A percentile compares a stretch with the other conserved stretches of the same genome.
These are phyloP conservation scores for Calvadosia cruxmelitensis DNA, from an alignment of 30 jellyfish, hydroid and myxozoan species.

Conservation along the genomic window DNA sequence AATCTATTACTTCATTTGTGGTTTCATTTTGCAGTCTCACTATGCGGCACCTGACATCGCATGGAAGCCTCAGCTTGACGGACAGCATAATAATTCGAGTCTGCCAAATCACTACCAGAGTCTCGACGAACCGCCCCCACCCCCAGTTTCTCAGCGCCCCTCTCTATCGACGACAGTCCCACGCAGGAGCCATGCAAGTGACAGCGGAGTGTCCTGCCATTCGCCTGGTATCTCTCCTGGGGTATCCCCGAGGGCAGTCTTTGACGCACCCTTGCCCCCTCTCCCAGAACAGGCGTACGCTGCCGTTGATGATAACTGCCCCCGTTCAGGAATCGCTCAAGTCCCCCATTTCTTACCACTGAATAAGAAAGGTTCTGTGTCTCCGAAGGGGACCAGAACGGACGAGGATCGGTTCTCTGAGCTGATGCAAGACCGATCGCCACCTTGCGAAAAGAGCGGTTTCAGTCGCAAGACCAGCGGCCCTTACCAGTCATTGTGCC, in stretches of 20 bases:
- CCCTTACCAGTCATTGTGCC: background rate
- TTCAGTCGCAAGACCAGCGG: background rate
- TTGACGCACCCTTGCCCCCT: background rate
- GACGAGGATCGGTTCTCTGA: too few species aligned
- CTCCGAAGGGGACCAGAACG: background rate
- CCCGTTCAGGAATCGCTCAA: background rate
- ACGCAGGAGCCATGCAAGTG: background rate
- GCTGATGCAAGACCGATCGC: too few species aligned
- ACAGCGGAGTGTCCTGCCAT: background rate
- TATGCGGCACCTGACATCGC: background rate
- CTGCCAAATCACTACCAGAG: background rate
- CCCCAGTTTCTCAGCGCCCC: background rate
- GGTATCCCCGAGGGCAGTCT: background rate
- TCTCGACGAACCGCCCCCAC: background rate
- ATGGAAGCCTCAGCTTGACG: background rate
- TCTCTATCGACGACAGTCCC: background rate
- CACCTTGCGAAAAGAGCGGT: background rate
- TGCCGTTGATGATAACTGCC: background rate
- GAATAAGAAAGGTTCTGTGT: background rate
- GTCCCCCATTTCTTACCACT: background rate
- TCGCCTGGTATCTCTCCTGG: background rate
- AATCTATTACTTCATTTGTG: too few species aligned
- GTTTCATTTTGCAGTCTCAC: background rate
- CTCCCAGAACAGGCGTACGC: background rate
- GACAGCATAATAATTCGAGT: background rate